A percentile compares a stretch with the other conserved stretches of the same genome.
Evolutionary conservation across 2,888 invertebrate genomes (phyloP).

Genomic region (Andrena minutula): DNA sequence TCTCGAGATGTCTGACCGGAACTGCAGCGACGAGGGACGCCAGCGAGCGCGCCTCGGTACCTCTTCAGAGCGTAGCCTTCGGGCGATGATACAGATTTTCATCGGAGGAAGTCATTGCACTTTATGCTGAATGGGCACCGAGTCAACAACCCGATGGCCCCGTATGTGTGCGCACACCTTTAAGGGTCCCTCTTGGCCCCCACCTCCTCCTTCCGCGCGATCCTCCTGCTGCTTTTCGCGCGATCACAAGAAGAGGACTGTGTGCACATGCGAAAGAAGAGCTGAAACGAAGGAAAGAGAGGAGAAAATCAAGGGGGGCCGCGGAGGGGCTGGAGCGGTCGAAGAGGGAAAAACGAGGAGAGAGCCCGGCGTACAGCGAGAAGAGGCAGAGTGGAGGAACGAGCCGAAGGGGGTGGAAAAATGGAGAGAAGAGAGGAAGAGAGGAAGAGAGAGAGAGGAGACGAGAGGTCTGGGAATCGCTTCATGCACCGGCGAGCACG

Average conservation of each 20-base stretch:
- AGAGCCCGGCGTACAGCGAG: conserved; percentile 12
- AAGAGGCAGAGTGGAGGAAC: conserved; percentile 19
- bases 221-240: conserved; percentile 60
- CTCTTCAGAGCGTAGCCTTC: conserved; percentile 63
- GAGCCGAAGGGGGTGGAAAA: conserved; percentile 27
- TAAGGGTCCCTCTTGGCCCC: conserved; percentile 19
- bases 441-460: conserved; percentile 8
- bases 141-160: conserved; percentile 82
- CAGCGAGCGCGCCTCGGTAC: conserved; percentile 40
- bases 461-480: conserved; percentile 73
- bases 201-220: conserved; percentile 42
- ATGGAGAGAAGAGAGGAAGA: conserved; percentile 2
- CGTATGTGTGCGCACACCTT: conserved; percentile 50
- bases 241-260: conserved; percentile 50
- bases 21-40: conserved; percentile 14
- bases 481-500: conserved; percentile 81
- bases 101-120: conserved; percentile 82
- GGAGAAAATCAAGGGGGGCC: conserved; percentile 3
- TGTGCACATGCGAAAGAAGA: conserved; percentile 15
- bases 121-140: conserved; percentile 84
- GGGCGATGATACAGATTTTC: conserved; percentile 80
- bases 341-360: conserved; percentile 32
- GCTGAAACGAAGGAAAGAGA: conserved; percentile 31
- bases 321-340: neutral
- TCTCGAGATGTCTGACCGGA: conserved; percentile 57